These are phyloP conservation scores for Parnassius orleans DNA, from an alignment of 2,888 invertebrate species.

Conservation along the genomic window DNA sequence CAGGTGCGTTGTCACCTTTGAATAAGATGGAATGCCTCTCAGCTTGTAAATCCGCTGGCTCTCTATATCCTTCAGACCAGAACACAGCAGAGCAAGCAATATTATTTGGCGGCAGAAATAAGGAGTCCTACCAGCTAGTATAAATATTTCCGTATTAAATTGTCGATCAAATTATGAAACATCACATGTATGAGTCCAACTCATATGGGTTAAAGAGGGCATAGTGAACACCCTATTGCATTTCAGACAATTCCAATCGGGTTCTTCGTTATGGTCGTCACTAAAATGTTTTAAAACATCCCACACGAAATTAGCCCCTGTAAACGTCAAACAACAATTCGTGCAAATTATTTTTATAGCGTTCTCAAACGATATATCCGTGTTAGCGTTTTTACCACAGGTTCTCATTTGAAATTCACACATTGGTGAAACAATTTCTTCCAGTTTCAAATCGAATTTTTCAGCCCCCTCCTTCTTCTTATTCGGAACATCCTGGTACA, in stretches of 20 bases:
- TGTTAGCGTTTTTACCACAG: background rate
- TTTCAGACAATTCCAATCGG: constrained; percentile 47
- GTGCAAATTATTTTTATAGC: constrained; percentile 45
- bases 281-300: constrained; percentile 44
- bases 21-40: too few species aligned
- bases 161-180: background rate
- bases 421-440: constrained; percentile 47
- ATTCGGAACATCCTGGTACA: constrained; percentile 38
- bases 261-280: constrained; percentile 43
- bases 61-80: too few species aligned
- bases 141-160: too few species aligned
- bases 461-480: background rate
- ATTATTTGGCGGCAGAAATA: too few species aligned
- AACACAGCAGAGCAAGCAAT: too few species aligned
- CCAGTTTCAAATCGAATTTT: constrained; percentile 49
- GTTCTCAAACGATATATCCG: background rate
- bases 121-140: too few species aligned
- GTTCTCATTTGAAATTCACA: constrained; percentile 33
- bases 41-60: too few species aligned
- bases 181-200: constrained; percentile 48
- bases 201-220: constrained; percentile 34
- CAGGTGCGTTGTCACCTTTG: too few species aligned
- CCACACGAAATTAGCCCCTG: constrained; percentile 25
- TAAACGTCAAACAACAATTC: constrained; percentile 40
- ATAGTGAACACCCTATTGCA: constrained; percentile 41